These are phyloP conservation scores for Melieria picta DNA, from an alignment of 2,888 invertebrate species.

Conservation along the genomic window DNA sequence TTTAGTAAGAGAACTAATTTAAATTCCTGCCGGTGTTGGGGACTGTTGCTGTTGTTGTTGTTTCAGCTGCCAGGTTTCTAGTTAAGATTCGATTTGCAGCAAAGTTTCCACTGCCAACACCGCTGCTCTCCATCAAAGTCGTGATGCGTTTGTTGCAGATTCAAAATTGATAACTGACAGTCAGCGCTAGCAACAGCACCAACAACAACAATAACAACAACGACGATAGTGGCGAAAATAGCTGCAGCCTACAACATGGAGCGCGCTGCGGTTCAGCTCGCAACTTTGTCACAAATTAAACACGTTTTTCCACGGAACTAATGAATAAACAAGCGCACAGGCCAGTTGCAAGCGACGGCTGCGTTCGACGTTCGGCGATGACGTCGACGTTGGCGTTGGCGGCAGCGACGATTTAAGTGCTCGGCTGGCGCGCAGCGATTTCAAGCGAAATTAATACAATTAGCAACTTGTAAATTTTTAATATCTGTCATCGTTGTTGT, in stretches of 20 bases:
- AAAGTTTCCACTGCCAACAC: not conserved
- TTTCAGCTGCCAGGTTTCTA: too few species aligned
- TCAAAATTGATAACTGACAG: conserved; percentile 50
- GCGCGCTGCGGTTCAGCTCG: conserved; percentile 17
- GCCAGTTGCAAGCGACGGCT: not conserved
- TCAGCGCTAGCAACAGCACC: conserved; percentile 39
- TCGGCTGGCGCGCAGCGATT: conserved; percentile 42
- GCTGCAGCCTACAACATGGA: not conserved
- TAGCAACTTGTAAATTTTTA: conserved; percentile 59
- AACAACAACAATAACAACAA: conserved; percentile 13
- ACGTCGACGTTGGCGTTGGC: conserved; percentile 5
- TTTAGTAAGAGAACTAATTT: too few species aligned
- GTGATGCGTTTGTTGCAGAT: conserved; percentile 56
- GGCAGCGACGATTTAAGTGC: conserved; percentile 12
- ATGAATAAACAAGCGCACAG: conserved; percentile 55
- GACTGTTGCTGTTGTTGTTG: too few species aligned
- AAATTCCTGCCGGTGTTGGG: too few species aligned
- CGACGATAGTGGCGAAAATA: not conserved
- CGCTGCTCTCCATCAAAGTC: conserved; percentile 41
- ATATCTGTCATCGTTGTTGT: conserved; percentile 49
- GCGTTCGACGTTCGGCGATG: too few species aligned
- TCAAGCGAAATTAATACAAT: conserved; percentile 56
- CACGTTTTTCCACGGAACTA: conserved; percentile 63
- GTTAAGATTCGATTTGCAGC: too few species aligned
- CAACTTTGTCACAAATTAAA: conserved; percentile 63